A percentile compares a stretch with the other conserved stretches of the same genome.
Conservation (phyloP, 2,797 vertebrate genomes). For the Chaunax sp. region DNA sequence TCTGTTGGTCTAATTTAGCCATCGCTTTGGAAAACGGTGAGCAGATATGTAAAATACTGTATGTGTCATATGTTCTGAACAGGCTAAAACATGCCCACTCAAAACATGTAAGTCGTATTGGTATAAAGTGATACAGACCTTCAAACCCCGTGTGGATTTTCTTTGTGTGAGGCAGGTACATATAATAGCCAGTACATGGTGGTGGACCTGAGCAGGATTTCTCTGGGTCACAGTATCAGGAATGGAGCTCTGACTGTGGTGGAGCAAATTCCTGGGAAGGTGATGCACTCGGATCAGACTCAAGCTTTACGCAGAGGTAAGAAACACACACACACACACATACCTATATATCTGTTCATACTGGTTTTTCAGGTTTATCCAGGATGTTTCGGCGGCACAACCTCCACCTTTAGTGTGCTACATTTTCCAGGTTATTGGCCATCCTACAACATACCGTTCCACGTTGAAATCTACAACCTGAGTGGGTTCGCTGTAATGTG, state of each 20-base stretch:
- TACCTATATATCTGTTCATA: not conserved
- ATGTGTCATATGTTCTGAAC: too few relatives aligned
- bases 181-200: constrained; percentile 96
- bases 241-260: constrained; percentile 86
- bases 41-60: too few relatives aligned
- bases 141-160: not conserved
- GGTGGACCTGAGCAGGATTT: constrained; percentile 88
- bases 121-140: too few relatives aligned
- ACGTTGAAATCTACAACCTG: constrained; percentile 87
- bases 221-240: constrained; percentile 81
- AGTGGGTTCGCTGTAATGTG: constrained; percentile 87
- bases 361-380: not conserved
- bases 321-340: too few relatives aligned
- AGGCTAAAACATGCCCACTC: too few relatives aligned
- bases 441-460: constrained; percentile 93
- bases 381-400: not conserved
- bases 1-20: too few relatives aligned
- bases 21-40: too few relatives aligned
- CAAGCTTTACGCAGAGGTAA: constrained; percentile 87
- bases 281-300: constrained; percentile 90
- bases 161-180: too few relatives aligned
- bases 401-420: not conserved
- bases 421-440: constrained; percentile 90
- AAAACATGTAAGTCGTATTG: too few relatives aligned
- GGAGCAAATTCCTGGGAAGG: constrained; percentile 90